Evolutionary conservation across 1,140 invertebrate genomes (phyloP).

Genomic region (Protaetia brevitarsis): DNA sequence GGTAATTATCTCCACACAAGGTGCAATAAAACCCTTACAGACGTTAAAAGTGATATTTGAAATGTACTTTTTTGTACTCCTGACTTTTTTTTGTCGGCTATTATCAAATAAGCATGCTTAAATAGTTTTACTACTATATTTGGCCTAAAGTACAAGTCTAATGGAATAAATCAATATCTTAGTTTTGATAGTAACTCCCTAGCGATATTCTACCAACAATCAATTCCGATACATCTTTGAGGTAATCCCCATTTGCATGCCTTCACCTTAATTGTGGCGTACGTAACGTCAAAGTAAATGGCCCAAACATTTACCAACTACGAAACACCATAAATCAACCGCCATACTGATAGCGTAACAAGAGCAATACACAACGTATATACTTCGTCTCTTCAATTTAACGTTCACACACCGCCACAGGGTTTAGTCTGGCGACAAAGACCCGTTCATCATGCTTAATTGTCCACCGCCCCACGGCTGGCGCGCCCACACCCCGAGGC

Average conservation of each 20-base stretch:
- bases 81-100: no score
- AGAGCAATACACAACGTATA: background rate
- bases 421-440: constrained; percentile 9
- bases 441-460: constrained; percentile 17
- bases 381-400: background rate
- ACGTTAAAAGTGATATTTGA: no score
- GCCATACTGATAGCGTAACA: background rate
- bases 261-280: background rate
- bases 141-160: no score
- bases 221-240: no score
- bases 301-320: background rate
- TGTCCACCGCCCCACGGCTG: constrained; percentile 2
- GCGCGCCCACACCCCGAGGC: background rate
- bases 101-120: no score
- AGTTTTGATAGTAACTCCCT: no score
- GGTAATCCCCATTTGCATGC: background rate
- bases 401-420: background rate
- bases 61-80: no score
- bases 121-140: no score
- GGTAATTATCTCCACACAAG: no score
- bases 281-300: background rate
- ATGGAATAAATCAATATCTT: no score
- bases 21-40: no score
- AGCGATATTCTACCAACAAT: no score
- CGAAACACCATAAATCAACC: background rate